A percentile compares a stretch with the other conserved stretches of the same genome.
Conservation (phyloP, 2,113 vertebrate genomes). For the Helogale parvula region DNA sequence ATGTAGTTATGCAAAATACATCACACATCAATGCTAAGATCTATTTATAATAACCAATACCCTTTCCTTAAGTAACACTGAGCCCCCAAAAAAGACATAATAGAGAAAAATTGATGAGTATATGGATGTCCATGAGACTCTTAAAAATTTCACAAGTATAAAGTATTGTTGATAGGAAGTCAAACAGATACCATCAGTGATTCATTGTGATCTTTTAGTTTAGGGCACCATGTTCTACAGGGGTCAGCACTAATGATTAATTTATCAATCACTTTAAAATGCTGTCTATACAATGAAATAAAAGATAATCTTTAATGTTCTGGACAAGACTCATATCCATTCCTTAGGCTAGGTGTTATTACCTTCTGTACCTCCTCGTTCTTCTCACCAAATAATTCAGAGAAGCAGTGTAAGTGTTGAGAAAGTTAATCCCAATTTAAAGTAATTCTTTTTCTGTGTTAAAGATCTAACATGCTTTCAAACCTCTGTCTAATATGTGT, state of each 20-base stretch:
- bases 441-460: background rate
- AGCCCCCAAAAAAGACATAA: background rate
- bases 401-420: background rate
- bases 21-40: background rate
- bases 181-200: background rate
- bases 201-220: background rate
- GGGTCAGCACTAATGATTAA: background rate
- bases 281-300: background rate
- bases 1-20: background rate
- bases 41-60: background rate
- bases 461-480: background rate
- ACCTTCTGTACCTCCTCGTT: background rate
- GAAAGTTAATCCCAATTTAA: background rate
- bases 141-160: background rate
- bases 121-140: background rate
- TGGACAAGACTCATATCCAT: background rate
- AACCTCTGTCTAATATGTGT: background rate
- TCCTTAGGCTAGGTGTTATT: background rate
- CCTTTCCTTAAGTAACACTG: background rate
- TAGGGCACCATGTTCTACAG: background rate
- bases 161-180: background rate
- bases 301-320: background rate
- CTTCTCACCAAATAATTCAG: background rate
- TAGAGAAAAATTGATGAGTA: background rate
- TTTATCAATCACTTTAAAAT: background rate